Base-by-base conservation (phyloP, 2,797 vertebrate genomes). In the Botia almorhae region DNA sequence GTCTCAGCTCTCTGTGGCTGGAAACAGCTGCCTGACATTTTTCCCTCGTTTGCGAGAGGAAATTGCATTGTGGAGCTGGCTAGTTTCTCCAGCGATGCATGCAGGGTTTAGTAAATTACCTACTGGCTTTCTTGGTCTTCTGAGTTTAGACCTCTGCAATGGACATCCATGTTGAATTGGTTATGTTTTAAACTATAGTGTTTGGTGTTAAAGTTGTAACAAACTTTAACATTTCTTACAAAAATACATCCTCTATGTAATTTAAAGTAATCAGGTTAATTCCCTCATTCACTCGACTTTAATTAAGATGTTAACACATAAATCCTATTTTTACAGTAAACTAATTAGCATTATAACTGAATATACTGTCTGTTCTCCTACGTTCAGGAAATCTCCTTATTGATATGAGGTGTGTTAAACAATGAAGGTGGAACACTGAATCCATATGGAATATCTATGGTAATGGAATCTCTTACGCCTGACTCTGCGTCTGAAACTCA, bases 1-100 rank as follows among this genome's bases (percentile, higher is more conserved):
- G 11, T 63, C 75, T 88, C 77, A 69, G 76, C 87, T 85, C 86
- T 89, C 75, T 90, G 82, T 48, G 88, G 88, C 85, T 92, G 87
- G 87, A 91, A 92, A 90, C 87, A 88, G 86, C 83, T 87, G 87
- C 83, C 75, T 87, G 80, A 85, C 78, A 88, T 91, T 89, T 85
- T 86, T 83, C 80, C 75, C 75, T 81, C 67, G 74, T 82, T 90
- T 87, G 81, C 78, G 76, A 81, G 88, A 83, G 89, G 90, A 91
- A 91, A 86, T 88, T 85, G 76, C 84, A 87, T 86, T 87, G 88
- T 85, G 83, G 82, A 84, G 87, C 51, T 80, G 88, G 89, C 86
- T 81, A 74, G 72, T 87, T 89, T 2, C 29, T 46, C n/a, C 60
- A 84, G 86, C 84, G 88, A 53, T 89, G 77, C 82, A 84, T 85